Conservation (phyloP, 1,140 invertebrate genomes). For the Penaeus vannamei region DNA sequence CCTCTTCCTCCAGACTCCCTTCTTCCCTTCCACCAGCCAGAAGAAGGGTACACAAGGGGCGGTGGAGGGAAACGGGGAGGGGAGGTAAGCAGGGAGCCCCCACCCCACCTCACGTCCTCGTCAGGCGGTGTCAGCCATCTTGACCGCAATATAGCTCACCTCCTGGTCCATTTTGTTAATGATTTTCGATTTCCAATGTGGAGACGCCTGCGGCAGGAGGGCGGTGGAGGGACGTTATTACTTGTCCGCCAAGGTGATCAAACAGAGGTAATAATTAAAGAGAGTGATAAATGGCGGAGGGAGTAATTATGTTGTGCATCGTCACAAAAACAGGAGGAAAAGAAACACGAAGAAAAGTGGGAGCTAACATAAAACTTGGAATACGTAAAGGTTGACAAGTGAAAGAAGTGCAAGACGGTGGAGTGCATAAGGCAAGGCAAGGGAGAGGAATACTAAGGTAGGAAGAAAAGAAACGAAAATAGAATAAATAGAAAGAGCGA, state of each 20-base stretch:
- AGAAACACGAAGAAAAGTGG: neutral
- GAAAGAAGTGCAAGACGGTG: neutral
- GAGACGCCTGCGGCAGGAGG: conserved; percentile 6
- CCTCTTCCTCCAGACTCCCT: neutral
- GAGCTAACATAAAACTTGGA: too few relatives aligned
- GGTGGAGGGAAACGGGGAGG: too few relatives aligned
- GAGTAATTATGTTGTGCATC: neutral
- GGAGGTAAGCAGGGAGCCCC: too few relatives aligned
- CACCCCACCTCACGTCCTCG: too few relatives aligned
- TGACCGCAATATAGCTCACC: neutral
- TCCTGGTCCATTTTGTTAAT: conserved; percentile 59
- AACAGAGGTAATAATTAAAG: conserved; percentile 51
- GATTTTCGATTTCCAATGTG: conserved; percentile 62
- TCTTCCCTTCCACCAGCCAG: neutral
- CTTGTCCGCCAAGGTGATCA: conserved; percentile 47
- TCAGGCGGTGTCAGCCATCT: neutral
- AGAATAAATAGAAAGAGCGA: neutral
- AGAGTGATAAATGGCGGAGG: conserved; percentile 29
- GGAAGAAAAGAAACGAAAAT: conserved; percentile 1
- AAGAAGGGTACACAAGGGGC: too few relatives aligned
- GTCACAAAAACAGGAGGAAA: neutral
- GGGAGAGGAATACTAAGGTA: neutral
- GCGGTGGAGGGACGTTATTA: conserved; percentile 38
- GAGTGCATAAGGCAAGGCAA: neutral
- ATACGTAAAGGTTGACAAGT: neutral